Evolutionary conservation across 2,113 vertebrate species (phyloP), one percentile per base, ranked within the genome.

Genomic region (Nannospalax galili): DNA sequence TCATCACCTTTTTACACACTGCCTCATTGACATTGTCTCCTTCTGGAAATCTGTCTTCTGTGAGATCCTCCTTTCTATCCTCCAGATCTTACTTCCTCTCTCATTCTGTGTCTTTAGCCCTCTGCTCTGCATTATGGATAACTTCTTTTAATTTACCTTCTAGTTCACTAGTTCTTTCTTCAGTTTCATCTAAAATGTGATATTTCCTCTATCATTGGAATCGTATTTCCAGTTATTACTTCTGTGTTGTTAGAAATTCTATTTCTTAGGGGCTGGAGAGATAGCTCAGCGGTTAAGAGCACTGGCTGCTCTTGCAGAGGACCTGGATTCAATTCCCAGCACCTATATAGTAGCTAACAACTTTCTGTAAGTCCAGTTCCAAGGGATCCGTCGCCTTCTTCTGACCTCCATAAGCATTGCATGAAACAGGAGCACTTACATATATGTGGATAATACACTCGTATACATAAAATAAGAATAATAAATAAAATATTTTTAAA

Each of bases 211-310:
- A 70, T 42, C 3, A 7, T 9, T 84, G 58, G 19, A 48, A 79
- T 60, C 88, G 70, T 42, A 28, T 79, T 67, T 84, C 85, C 45
- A 92, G 48, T 56, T n/a, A 70, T 16, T 35, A 70, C 45, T n/a
- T 89, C 73, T 40, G 24, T 69, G 28, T 62, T 72, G 58, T 42
- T 67, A 91, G 37, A 92, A 94, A 84, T 96, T 67, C 65, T 84
- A 58, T n/a, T 70, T 75, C 58, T 52, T n/a, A n/a, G 48, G 48
- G 48, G 48, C 48, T 52, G 48, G 48, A 52, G 48, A 52, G 48
- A 52, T 52, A 11, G 48, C 48, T 11, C 11, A 52, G 48, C 48
- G 48, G 48, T 52, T 52, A 52, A 52, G 48, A 52, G 48, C 48
- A 11, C 48, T 11, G 48, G 11, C 48, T 11, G 48, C 48, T 52